Evolutionary conservation across 1,140 invertebrate species (phyloP).

Genomic region (Lasioglossum albipes): DNA sequence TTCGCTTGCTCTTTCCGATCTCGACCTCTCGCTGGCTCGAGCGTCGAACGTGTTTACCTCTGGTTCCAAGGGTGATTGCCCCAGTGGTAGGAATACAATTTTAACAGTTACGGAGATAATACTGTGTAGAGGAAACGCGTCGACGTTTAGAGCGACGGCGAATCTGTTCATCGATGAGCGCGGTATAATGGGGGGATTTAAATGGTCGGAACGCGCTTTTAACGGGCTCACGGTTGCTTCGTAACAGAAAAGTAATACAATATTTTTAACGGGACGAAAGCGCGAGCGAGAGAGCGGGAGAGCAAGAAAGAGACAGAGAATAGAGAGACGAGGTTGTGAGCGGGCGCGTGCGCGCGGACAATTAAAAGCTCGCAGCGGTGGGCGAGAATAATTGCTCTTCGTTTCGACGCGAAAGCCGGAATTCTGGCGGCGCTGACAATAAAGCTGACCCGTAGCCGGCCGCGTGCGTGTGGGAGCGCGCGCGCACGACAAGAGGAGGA

Average conservation of each 20-base stretch:
- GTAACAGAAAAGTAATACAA: conserved; percentile 57
- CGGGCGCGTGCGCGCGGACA: conserved; percentile 34
- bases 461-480: no score
- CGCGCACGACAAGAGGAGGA: conserved; percentile 56
- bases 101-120: not conserved
- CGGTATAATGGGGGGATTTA: conserved; percentile 46
- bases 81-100: no score
- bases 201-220: conserved; percentile 47
- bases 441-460: conserved; percentile 54
- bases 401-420: conserved; percentile 64
- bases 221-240: conserved; percentile 35
- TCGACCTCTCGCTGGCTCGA: no score
- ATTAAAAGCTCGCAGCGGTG: conserved; percentile 65
- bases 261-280: conserved; percentile 47
- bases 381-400: conserved; percentile 65
- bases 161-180: conserved; percentile 29
- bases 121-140: conserved; percentile 19
- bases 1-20: no score
- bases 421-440: conserved; percentile 63
- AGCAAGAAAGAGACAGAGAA: no score
- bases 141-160: not conserved
- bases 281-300: not conserved
- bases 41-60: no score
- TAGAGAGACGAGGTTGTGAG: not conserved
- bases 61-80: no score